A percentile compares a stretch with the other conserved stretches of the same genome.
These are phyloP conservation scores for Diacarnus erythraeanus DNA, from an alignment of 37 sponge, comb jelly and placozoan species.

Conservation along the genomic window DNA sequence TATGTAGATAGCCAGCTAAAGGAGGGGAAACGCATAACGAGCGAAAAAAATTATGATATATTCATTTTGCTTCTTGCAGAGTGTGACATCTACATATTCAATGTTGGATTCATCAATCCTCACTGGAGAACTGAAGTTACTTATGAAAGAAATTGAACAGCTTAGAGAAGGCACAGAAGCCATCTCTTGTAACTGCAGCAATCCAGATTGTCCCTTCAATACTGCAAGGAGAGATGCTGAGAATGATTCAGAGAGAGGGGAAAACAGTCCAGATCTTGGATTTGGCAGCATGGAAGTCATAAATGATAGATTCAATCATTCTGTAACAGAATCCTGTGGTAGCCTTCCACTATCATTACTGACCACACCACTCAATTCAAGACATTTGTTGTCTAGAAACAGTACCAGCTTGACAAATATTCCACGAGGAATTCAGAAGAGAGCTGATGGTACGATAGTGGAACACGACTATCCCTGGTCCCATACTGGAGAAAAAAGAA, in stretches of 20 bases:
- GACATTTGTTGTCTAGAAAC: neutral
- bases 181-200: constrained; percentile 27
- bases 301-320: neutral
- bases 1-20: too few relatives aligned
- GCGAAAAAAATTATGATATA: too few relatives aligned
- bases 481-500: neutral
- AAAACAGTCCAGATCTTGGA: constrained; percentile 1
- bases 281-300: constrained; percentile 2
- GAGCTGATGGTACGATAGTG: constrained; percentile 32
- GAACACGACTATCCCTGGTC: constrained; percentile 6
- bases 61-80: neutral
- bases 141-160: constrained; percentile 21
- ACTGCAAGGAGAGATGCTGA: neutral
- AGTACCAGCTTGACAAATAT: neutral
- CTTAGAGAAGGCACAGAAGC: constrained; percentile 14
- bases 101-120: neutral
- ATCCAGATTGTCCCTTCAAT: constrained; percentile 44
- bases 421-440: constrained; percentile 7
- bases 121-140: constrained; percentile 1
- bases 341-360: too few relatives aligned
- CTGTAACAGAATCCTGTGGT: neutral
- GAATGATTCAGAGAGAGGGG: neutral
- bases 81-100: neutral
- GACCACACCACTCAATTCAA: neutral
- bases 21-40: too few relatives aligned